Evolutionary conservation across 1,140 invertebrate genomes (phyloP), one percentile per base, ranked within the genome.

Genomic region (Alviniconcha marisindica): DNA sequence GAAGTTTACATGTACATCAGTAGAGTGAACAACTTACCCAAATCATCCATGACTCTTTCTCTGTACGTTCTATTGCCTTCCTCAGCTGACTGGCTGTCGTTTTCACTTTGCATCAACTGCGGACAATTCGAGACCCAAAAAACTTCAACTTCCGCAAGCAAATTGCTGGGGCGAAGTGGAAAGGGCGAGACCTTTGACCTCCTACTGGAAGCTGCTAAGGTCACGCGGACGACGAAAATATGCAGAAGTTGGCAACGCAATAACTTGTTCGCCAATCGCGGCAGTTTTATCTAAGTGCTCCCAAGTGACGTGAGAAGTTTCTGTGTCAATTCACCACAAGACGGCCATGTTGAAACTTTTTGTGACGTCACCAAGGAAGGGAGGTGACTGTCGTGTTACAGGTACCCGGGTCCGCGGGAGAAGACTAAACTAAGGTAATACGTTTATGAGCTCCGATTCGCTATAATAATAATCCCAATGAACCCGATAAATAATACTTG

Each of bases 1-100:
- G n/a, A n/a, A n/a, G n/a, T n/a, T n/a, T n/a, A n/a, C n/a, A n/a
- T n/a, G n/a, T n/a, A n/a, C n/a, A n/a, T n/a, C n/a, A n/a, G n/a
- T n/a, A n/a, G n/a, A n/a, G n/a, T n/a, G n/a, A n/a, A n/a, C n/a
- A 82, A 86, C 84, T 76, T 51, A 76, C 73, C 73, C 31, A 76
- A 54, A 54, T 76, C 73, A 51, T 76, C 73, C 73, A 76, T 76
- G 73, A 76, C 73, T 76, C 73, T 48, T 40, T 76, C 73, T 51
- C 42, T 76, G 44, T 76, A 76, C 42, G 73, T 76, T 48, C 73
- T 48, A 76, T 48, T 18, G 73, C 73, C 73, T 76, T 76, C 73
- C 73, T 76, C 73, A 51, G 42, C 73, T 76, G 73, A 76, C 73
- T 51, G 73, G 7, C 42, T 54, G 24, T 76, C 73, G 73, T 76